phyloP scores from a whole-genome alignment of 2,113 vertebrate genomes.

The Hassar affinis region DNA sequence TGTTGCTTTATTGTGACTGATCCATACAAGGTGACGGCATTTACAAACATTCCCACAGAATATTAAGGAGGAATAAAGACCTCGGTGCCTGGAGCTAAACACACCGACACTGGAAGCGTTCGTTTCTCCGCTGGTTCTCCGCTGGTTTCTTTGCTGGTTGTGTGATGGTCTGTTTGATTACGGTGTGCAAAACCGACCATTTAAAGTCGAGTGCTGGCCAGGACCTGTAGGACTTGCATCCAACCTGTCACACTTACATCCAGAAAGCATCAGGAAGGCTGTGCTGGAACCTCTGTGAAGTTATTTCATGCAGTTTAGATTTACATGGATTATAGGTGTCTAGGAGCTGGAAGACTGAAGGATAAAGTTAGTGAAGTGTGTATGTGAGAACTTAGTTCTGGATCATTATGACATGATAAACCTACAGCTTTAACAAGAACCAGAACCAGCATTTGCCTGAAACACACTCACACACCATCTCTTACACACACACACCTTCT shows the following conservation, averaged over 20 bases:
- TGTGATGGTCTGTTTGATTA: conserved; percentile 15
- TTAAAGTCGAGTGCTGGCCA: not conserved
- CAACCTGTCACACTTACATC: too few species aligned
- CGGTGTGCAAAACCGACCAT: not conserved
- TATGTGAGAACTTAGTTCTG: conserved; percentile 8
- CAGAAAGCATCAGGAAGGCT: not conserved
- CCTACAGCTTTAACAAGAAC: conserved; percentile 28
- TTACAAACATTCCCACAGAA: too few species aligned
- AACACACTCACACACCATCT: not conserved
- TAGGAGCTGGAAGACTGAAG: not conserved
- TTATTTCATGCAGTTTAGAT: too few species aligned
- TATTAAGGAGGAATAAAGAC: conserved; percentile 10
- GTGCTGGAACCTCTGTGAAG: not conserved
- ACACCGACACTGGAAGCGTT: not conserved
- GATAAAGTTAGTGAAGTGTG: conserved; percentile 16
- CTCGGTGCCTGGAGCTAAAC: not conserved
- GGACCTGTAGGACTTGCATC: not conserved
- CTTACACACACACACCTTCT: conserved; percentile 8
- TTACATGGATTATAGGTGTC: not conserved
- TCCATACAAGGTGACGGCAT: not conserved
- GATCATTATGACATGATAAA: conserved; percentile 27
- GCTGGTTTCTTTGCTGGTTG: too few species aligned
- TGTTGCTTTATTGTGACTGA: not conserved
- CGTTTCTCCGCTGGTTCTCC: conserved; percentile 6
- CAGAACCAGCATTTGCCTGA: conserved; percentile 12